Evolutionary conservation across 2,113 vertebrate genomes (phyloP), one percentile per base, ranked within the genome.

Genomic region (Planiliza haematocheilus): DNA sequence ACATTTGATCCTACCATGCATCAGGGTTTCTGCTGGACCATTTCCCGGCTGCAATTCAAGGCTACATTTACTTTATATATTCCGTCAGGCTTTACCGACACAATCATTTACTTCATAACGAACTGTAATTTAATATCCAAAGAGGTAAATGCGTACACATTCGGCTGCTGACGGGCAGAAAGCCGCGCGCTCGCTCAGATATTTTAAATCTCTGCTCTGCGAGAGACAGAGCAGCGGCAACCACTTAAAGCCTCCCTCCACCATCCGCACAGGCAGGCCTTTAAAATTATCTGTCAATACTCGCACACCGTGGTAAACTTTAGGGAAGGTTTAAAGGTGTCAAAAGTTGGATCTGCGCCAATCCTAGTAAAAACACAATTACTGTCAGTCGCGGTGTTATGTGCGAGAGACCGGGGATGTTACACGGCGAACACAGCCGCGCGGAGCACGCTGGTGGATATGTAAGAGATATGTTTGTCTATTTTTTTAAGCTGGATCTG

Each of bases 311-410:
- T 11, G 20, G 41, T 74, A 46, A 70, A 72, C 72, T 60, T 10
- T 38, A 52, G 13, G 20, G 52, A 50, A 24, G 36, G 61, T 30
- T 79, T 67, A 53, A 70, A 66, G 50, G 70, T 65, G 52, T 52
- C 57, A 69, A 18, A 50, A 52, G 37, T 43, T 58, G 37, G 79
- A 66, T 65, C 43, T 53, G 42, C 37, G 70, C 71, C 38, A 43
- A 20, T 20, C 7, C 49, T 14, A 16, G 36, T 70, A 39, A 82
- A 77, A 83, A 50, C 3, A 55, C 21, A 62, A 36, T 60, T 64
- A 64, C 55, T 75, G 80, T 73, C 70, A 73, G 66, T 67, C 76
- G 76, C 55, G 61, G 53, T 42, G 48, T 79, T 55, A 38, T 7
- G 38, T 39, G 61, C 41, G 46, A 48, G 63, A 59, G 68, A 50